Evolutionary conservation across 2,888 invertebrate genomes (phyloP), one percentile per base, ranked within the genome.

Genomic region (Caenorhabditis sp.): DNA sequence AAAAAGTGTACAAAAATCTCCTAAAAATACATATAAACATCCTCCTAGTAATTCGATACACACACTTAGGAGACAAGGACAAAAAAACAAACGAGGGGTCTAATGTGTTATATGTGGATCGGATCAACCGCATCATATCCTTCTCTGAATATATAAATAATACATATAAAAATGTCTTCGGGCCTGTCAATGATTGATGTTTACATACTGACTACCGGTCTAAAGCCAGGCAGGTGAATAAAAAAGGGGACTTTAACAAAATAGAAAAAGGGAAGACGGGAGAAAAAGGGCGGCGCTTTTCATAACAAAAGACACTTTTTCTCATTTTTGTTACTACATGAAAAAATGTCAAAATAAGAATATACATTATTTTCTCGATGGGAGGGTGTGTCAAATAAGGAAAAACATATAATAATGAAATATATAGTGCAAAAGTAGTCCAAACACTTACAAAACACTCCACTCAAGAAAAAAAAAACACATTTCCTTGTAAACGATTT

Each of bases 141-240:
- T 43, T 17, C 43, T 17, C 12, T 43, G 14, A 43, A 17, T 17
- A 43, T 43, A 43, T 12, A 36, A 36, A 36, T 36, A n/a, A n/a
- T n/a, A n/a, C n/a, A n/a, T n/a, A n/a, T 10, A 43, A 43, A 43
- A 43, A 43, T 43, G 43, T 43, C 43, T 43, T 17, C 43, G 43
- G 43, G 43, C 43, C 43, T 43, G 43, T 43, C 43, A 43, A 43
- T 43, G 8, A n/a, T 17, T 10, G 6, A 43, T 43, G 43, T 43
- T 43, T 43, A 43, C 43, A 43, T 43, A 43, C 43, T 43, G 43
- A 43, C 43, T 43, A 43, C 43, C 43, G 43, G 43, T 43, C 43
- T 17, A 3, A 43, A 43, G 43, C 6, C 43, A 43, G 17, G 8
- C 43, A 43, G 43, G 17, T 17, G 43, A 10, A 43, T 5, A 36